Conservation (phyloP, 2,797 vertebrate genomes). For the Lepilemur septentrionalis region DNA sequence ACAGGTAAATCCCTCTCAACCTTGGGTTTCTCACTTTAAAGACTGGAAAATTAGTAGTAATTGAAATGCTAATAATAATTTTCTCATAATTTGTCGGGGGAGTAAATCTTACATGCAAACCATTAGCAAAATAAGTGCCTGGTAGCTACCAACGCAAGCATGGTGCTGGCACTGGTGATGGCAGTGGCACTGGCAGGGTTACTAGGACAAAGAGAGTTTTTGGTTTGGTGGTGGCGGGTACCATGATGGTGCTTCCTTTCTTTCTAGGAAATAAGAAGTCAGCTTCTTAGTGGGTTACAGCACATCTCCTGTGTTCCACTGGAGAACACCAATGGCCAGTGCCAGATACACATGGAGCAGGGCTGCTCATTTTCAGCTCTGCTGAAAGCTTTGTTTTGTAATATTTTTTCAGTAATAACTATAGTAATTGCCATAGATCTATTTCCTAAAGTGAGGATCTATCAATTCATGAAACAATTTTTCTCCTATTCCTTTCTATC, state of each 20-base stretch:
- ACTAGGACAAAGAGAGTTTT: accelerated
- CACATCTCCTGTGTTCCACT: accelerated
- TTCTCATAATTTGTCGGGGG: not conserved
- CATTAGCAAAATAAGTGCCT: too few species aligned
- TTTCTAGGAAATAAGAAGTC: not conserved
- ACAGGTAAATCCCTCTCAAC: not conserved
- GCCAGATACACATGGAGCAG: accelerated
- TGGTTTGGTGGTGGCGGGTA: too few species aligned
- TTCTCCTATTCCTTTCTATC: not conserved
- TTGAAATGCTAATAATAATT: not conserved
- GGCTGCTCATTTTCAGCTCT: not conserved
- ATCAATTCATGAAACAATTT: not conserved
- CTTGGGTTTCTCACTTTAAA: not conserved
- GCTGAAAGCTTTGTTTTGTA: not conserved
- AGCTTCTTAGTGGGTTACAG: not conserved
- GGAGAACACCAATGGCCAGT: too few species aligned
- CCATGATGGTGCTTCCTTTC: accelerated
- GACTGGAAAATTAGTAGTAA: too few species aligned
- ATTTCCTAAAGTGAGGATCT: not conserved
- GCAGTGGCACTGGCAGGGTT: not conserved
- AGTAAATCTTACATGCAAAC: not conserved
- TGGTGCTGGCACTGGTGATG: accelerated
- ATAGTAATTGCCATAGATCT: not conserved
- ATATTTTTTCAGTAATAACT: not conserved
- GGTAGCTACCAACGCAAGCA: accelerated